Evolutionary conservation across 2,797 vertebrate species (phyloP).

Genomic region (Kryptolebias ocellatus): DNA sequence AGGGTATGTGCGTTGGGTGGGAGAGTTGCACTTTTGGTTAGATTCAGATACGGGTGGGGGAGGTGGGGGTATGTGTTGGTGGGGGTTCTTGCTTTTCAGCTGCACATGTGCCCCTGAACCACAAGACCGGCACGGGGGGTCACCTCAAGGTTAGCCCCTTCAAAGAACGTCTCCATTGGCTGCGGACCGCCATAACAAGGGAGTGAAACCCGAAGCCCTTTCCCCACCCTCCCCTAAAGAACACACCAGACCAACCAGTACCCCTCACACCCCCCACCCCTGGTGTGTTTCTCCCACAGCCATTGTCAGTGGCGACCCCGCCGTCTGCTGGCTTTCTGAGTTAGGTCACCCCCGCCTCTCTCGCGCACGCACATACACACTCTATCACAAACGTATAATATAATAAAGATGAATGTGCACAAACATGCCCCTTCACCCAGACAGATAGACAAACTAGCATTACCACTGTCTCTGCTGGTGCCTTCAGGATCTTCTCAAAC

Average conservation of each 20-base stretch:
- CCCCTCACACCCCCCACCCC: constrained; percentile 20
- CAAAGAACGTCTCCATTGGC: constrained; percentile 73
- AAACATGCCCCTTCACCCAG: constrained; percentile 16
- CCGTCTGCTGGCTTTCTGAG: constrained; percentile 70
- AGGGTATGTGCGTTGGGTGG: constrained; percentile 18
- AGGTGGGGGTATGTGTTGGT: constrained; percentile 23
- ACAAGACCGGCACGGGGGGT: constrained; percentile 67
- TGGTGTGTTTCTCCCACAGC: constrained; percentile 54
- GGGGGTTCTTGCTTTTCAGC: constrained; percentile 30
- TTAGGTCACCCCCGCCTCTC: constrained; percentile 52
- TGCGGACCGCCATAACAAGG: constrained; percentile 64
- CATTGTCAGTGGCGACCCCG: constrained; percentile 69
- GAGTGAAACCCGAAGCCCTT: constrained; percentile 68
- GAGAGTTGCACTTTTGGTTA: constrained; percentile 37
- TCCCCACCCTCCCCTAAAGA: constrained; percentile 58
- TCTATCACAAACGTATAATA: neutral
- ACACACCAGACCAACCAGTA: constrained; percentile 53
- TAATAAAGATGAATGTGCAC: constrained; percentile 30
- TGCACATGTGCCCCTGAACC: constrained; percentile 71
- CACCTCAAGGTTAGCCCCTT: constrained; percentile 78
- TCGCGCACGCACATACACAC: constrained; percentile 1
- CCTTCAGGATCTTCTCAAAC: constrained; percentile 41
- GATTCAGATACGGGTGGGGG: constrained; percentile 34
- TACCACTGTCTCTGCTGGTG: constrained; percentile 39
- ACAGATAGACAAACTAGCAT: constrained; percentile 19